Percentiles rank a stretch among this genome's conserved stretches.
phyloP scores from a whole-genome alignment of 1,140 invertebrate genomes.

The Tetramorium alpestre region DNA sequence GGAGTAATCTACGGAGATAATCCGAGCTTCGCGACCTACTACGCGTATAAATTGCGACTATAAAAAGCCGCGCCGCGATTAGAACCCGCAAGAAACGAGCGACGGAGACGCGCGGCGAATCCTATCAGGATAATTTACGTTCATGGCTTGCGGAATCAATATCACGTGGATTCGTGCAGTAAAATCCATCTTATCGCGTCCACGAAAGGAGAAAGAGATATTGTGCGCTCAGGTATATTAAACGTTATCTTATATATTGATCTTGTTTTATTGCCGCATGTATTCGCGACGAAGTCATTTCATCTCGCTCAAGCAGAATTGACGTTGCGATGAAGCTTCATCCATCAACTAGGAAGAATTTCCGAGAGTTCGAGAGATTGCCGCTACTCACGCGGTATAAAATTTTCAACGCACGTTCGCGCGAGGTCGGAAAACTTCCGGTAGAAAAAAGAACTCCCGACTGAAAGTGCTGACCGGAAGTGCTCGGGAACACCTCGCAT shows the following conservation, averaged over 20 bases:
- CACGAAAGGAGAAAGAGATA: neutral
- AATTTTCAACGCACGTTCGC: neutral
- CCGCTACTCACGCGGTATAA: neutral
- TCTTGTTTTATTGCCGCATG: neutral
- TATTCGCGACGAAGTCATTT: neutral
- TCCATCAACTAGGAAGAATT: neutral
- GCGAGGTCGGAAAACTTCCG: neutral
- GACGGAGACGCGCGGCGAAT: slow-evolving; percentile 22
- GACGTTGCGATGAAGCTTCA: neutral
- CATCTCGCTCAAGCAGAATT: neutral
- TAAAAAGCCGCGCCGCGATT: slow-evolving; percentile 37
- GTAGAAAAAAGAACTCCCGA: no score
- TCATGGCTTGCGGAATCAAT: slow-evolving; percentile 10
- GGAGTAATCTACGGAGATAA: slow-evolving; percentile 3
- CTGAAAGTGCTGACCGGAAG: neutral
- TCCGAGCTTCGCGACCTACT: neutral
- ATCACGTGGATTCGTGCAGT: neutral
- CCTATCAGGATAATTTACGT: slow-evolving; percentile 37
- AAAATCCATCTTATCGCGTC: slow-evolving; percentile 24
- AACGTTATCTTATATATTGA: neutral
- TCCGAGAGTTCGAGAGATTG: neutral
- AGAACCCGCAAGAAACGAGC: neutral
- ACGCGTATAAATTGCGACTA: slow-evolving; percentile 33
- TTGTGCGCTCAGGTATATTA: neutral
- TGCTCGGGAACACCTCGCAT: neutral